Evolutionary conservation across 2,113 vertebrate species (phyloP).

Genomic region (Triplophysa tibetana): DNA sequence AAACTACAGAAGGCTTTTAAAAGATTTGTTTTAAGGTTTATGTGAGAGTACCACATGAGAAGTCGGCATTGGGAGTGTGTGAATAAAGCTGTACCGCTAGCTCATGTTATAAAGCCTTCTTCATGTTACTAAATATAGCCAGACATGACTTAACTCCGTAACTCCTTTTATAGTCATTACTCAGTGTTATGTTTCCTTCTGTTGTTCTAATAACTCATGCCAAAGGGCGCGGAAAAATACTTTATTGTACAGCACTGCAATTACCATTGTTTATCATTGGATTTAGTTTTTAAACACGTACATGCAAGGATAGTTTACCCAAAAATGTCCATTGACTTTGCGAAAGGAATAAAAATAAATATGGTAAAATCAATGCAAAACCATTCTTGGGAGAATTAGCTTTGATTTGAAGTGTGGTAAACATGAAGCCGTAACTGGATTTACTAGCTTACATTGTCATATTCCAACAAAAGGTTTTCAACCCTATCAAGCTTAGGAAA

Average conservation of each 20-base stretch:
- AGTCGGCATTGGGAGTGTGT: neutral
- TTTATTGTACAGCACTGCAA: neutral
- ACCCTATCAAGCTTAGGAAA: too few species aligned
- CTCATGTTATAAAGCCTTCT: constrained; percentile 64
- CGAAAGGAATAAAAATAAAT: too few species aligned
- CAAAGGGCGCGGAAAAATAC: neutral
- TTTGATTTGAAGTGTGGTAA: too few species aligned
- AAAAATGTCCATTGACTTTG: too few species aligned
- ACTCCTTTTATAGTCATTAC: constrained; percentile 50
- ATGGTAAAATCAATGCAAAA: too few species aligned
- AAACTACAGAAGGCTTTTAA: neutral
- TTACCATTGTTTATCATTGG: neutral
- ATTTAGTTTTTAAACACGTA: neutral
- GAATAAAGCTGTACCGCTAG: neutral
- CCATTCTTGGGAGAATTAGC: too few species aligned
- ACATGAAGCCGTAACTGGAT: too few species aligned
- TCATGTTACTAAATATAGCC: constrained; percentile 68
- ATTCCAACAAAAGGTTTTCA: too few species aligned
- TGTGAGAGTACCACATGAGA: neutral
- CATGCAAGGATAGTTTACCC: too few species aligned
- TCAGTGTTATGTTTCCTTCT: constrained; percentile 14
- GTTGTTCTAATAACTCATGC: constrained; percentile 36
- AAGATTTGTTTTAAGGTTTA: neutral
- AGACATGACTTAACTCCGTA: constrained; percentile 67
- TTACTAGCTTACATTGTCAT: too few species aligned